These are phyloP conservation scores for Danionella cerebrum DNA, from an alignment of 2,113 vertebrate genomes.

Conservation along the genomic window DNA sequence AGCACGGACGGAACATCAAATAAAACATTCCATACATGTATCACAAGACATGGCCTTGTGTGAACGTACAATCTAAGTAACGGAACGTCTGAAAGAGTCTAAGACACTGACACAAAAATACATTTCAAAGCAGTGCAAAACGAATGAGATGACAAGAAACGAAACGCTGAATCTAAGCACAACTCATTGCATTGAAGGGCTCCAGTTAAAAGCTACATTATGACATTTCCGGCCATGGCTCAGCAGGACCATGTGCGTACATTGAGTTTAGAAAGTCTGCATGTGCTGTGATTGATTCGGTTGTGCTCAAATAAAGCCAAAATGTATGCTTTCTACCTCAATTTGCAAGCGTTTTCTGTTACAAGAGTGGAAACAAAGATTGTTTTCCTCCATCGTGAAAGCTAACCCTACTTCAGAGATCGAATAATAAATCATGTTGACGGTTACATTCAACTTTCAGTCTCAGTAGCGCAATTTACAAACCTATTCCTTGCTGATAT, in stretches of 20 bases:
- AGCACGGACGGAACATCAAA: constrained; percentile 33
- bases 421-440: constrained; percentile 3
- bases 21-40: constrained; percentile 43
- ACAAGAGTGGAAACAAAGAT: too few species aligned
- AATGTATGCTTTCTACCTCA: not conserved
- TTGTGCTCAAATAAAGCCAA: too few species aligned
- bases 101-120: constrained; percentile 33
- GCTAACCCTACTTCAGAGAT: not conserved
- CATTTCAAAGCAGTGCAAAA: constrained; percentile 39
- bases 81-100: constrained; percentile 30
- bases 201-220: constrained; percentile 5
- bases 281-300: too few species aligned
- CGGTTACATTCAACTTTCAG: constrained; percentile 52
- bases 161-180: not conserved
- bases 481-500: not conserved
- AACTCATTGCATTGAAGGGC: not conserved
- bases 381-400: not conserved
- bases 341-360: not conserved
- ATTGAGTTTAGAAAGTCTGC: too few species aligned
- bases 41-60: constrained; percentile 38
- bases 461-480: constrained; percentile 14
- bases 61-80: constrained; percentile 45
- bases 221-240: constrained; percentile 16
- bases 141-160: constrained; percentile 14
- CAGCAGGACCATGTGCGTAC: constrained; percentile 14